Evolutionary conservation across 1,140 invertebrate genomes (phyloP).

Genomic region (Tyrophagus putrescentiae): DNA sequence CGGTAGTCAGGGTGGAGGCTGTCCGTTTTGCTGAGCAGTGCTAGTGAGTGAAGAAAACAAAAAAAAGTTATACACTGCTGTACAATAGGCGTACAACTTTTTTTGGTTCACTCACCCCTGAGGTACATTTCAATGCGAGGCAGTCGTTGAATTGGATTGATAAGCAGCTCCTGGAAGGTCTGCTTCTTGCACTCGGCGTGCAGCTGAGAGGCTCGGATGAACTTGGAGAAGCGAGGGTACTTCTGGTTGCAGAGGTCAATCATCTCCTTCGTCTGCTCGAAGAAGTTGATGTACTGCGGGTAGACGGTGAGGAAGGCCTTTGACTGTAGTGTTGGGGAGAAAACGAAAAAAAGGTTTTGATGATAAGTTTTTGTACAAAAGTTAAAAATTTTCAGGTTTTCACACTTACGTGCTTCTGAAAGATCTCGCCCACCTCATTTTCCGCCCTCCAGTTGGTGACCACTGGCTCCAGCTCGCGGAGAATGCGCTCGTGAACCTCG

Average conservation of each 20-base stretch:
- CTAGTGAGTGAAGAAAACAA: constrained; percentile 9
- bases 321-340: too few species aligned
- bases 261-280: constrained; percentile 87
- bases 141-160: constrained; percentile 86
- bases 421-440: constrained; percentile 65
- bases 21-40: constrained; percentile 19
- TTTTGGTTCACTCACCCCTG: constrained; percentile 68
- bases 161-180: constrained; percentile 80
- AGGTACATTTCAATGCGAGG: constrained; percentile 85
- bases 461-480: constrained; percentile 54
- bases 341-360: constrained; percentile 19
- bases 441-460: constrained; percentile 64
- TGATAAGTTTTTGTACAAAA: constrained; percentile 2
- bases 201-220: constrained; percentile 28
- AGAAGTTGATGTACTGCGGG: constrained; percentile 93
- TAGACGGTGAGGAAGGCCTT: constrained; percentile 70
- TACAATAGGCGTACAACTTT: too few species aligned
- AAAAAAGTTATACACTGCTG: too few species aligned
- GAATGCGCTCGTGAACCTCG: constrained; percentile 70
- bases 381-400: too few species aligned
- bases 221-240: constrained; percentile 91
- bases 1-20: constrained; percentile 12
- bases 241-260: constrained; percentile 71
- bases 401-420: constrained; percentile 58
- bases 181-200: constrained; percentile 87